Conservation (phyloP, 1,140 invertebrate species). For the Pseudomyrmex cubaensis region DNA sequence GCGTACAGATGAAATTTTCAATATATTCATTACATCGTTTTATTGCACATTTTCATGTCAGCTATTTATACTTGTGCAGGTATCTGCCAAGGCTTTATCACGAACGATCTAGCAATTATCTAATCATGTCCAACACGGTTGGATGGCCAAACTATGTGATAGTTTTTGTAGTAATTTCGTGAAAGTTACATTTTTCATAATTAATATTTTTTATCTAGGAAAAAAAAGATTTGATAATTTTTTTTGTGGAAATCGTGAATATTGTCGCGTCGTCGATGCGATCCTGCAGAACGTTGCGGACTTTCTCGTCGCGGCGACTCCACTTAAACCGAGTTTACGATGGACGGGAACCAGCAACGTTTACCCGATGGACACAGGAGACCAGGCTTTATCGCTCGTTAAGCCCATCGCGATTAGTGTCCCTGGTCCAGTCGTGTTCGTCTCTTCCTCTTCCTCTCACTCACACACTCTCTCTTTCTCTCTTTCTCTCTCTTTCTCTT, state of each 20-base stretch:
- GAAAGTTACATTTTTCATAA: background rate
- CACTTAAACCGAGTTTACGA: slow-evolving; percentile 57
- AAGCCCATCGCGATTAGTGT: slow-evolving; percentile 56
- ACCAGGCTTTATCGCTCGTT: slow-evolving; percentile 51
- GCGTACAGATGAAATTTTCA: slow-evolving; percentile 47
- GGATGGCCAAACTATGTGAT: too few relatives aligned
- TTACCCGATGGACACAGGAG: slow-evolving; percentile 57
- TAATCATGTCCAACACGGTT: background rate
- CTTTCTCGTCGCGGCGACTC: slow-evolving; percentile 38
- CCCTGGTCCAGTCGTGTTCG: slow-evolving; percentile 5
- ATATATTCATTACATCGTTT: slow-evolving; percentile 40
- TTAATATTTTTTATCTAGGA: background rate
- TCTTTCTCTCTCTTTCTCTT: too few relatives aligned
- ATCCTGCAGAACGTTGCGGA: slow-evolving; percentile 2
- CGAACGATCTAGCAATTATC: slow-evolving; percentile 15
- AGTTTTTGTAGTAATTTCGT: too few relatives aligned
- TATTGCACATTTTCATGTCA: slow-evolving; percentile 41
- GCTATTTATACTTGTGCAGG: slow-evolving; percentile 18
- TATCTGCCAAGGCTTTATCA: slow-evolving; percentile 1
- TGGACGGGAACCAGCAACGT: slow-evolving; percentile 30
- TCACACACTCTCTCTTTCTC: too few relatives aligned
- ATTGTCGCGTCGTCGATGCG: background rate
- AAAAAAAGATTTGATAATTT: background rate
- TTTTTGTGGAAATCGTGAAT: slow-evolving; percentile 20
- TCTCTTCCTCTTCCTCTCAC: background rate